Conservation (phyloP, 2,888 invertebrate genomes). For the Latheticus oryzae region DNA sequence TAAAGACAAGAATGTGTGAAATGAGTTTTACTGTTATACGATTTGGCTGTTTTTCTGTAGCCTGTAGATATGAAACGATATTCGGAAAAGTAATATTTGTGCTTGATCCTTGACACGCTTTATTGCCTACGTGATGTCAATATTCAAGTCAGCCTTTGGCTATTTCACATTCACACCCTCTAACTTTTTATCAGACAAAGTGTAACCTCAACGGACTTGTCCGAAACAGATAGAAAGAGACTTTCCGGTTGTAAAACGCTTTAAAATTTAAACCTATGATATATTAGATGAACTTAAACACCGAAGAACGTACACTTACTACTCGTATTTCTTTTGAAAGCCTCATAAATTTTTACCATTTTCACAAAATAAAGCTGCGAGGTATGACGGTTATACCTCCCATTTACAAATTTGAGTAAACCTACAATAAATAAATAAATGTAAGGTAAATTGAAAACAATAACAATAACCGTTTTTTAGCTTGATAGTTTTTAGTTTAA, state of each 20-base stretch:
- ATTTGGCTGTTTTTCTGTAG: slow-evolving; percentile 37
- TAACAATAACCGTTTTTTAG: not conserved
- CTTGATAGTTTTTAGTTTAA: not conserved
- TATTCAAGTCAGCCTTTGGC: slow-evolving; percentile 53
- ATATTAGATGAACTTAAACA: slow-evolving; percentile 9
- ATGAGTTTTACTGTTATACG: slow-evolving; percentile 33
- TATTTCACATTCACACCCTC: slow-evolving; percentile 49
- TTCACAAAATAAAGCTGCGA: too few species aligned
- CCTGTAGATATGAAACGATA: slow-evolving; percentile 49
- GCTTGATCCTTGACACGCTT: slow-evolving; percentile 58
- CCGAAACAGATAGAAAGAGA: slow-evolving; percentile 24
- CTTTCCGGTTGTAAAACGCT: not conserved
- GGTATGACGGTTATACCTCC: too few species aligned
- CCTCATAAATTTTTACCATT: slow-evolving; percentile 13
- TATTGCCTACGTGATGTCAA: slow-evolving; percentile 63
- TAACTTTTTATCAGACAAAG: slow-evolving; percentile 13
- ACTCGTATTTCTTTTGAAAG: slow-evolving; percentile 10
- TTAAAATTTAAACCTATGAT: slow-evolving; percentile 24
- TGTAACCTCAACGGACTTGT: slow-evolving; percentile 26
- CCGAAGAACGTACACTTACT: slow-evolving; percentile 1
- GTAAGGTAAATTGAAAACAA: not conserved
- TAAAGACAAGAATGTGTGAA: slow-evolving; percentile 35
- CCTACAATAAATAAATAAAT: not conserved
- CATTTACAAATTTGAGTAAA: not conserved
- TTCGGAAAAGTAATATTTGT: slow-evolving; percentile 59